Percentiles rank a stretch among this genome's conserved stretches.
Conservation (phyloP, 2,113 vertebrate genomes). For the Lepisosteus osseus region DNA sequence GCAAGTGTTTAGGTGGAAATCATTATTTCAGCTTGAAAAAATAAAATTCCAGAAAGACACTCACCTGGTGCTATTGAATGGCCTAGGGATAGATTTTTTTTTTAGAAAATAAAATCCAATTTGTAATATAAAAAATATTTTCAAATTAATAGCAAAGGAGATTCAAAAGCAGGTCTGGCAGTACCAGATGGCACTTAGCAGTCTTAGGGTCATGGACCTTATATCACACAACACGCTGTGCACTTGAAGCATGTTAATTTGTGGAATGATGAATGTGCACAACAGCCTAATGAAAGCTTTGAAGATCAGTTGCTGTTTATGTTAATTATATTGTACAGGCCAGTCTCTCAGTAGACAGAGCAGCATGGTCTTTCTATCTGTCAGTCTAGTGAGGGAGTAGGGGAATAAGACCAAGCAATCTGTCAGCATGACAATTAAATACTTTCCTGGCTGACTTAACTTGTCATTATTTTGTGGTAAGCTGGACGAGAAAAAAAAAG, state of each 20-base stretch:
- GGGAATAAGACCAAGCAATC: neutral
- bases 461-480: slow-evolving; percentile 21
- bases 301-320: slow-evolving; percentile 11
- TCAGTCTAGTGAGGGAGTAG: slow-evolving; percentile 16
- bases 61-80: neutral
- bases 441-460: slow-evolving; percentile 22
- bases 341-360: neutral
- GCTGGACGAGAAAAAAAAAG: slow-evolving; percentile 18
- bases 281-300: slow-evolving; percentile 1
- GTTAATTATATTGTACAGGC: slow-evolving; percentile 16
- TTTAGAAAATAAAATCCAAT: too few relatives aligned
- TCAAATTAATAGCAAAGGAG: too few relatives aligned
- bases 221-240: too few relatives aligned
- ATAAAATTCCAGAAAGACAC: neutral
- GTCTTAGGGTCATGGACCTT: too few relatives aligned
- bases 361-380: slow-evolving; percentile 15
- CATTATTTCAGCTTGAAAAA: too few relatives aligned
- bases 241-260: too few relatives aligned
- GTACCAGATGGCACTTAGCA: too few relatives aligned
- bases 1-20: too few relatives aligned
- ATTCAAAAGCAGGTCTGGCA: too few relatives aligned
- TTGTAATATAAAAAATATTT: too few relatives aligned
- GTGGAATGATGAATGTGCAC: too few relatives aligned
- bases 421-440: slow-evolving; percentile 22
- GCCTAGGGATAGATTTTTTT: too few relatives aligned